Conservation (phyloP, 1,140 invertebrate genomes). For the Drosophila pandora region DNA sequence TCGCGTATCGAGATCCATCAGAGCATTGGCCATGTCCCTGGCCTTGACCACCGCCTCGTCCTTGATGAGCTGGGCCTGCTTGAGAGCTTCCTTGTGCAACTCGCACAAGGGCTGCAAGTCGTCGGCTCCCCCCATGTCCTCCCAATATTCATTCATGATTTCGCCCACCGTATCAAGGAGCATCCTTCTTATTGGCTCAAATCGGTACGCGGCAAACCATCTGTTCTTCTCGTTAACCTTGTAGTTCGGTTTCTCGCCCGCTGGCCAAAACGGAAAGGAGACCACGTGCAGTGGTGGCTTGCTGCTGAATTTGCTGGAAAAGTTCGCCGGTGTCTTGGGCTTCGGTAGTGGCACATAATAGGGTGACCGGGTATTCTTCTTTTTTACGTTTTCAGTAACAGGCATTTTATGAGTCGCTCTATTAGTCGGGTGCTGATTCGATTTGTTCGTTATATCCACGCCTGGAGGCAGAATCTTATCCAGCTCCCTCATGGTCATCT, state of each 20-base stretch:
- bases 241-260: slow-evolving; percentile 22
- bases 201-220: slow-evolving; percentile 41
- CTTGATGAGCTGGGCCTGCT: slow-evolving; percentile 23
- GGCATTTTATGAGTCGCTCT: not conserved
- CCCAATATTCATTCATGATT: slow-evolving; percentile 30
- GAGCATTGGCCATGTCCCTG: slow-evolving; percentile 17
- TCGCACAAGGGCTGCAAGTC: slow-evolving; percentile 10
- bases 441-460: not conserved
- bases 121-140: not conserved
- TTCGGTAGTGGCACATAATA: slow-evolving; percentile 26
- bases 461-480: slow-evolving; percentile 40
- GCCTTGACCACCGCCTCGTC: slow-evolving; percentile 29
- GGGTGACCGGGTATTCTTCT: slow-evolving; percentile 4
- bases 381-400: not conserved
- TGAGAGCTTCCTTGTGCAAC: slow-evolving; percentile 6
- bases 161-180: slow-evolving; percentile 6
- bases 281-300: slow-evolving; percentile 4
- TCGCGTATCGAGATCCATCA: slow-evolving; percentile 11
- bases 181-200: slow-evolving; percentile 27
- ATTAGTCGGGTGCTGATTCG: no score
- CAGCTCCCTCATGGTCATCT: slow-evolving; percentile 39
- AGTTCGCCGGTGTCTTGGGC: not conserved
- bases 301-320: not conserved
- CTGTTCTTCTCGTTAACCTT: slow-evolving; percentile 23
- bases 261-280: slow-evolving; percentile 43